These are phyloP conservation scores for Melipona beecheii DNA, from an alignment of 2,888 invertebrate genomes.

Conservation along the genomic window DNA sequence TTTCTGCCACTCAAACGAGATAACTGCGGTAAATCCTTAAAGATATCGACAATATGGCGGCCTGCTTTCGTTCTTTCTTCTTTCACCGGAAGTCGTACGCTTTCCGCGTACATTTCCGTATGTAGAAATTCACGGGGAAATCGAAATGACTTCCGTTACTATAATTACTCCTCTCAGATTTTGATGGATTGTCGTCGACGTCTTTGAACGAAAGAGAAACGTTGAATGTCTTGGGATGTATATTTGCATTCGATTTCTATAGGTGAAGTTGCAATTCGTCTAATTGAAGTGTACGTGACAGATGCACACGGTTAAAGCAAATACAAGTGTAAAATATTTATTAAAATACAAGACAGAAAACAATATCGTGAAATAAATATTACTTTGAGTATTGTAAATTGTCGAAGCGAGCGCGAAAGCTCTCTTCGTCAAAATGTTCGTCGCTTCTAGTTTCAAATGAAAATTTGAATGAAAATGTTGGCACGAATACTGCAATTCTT, in stretches of 20 bases:
- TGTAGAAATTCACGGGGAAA: neutral
- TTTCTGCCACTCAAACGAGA: too few species aligned
- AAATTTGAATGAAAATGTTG: neutral
- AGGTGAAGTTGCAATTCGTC: neutral
- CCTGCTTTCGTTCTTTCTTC: neutral
- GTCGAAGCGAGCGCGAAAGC: neutral
- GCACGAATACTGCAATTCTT: neutral
- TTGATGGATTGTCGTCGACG: neutral
- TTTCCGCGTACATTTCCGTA: neutral
- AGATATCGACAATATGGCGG: neutral
- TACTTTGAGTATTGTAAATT: neutral
- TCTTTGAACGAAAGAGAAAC: neutral
- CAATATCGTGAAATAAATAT: constrained; percentile 38
- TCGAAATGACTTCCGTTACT: neutral
- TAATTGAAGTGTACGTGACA: neutral
- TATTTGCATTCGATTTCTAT: neutral
- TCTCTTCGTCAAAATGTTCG: neutral
- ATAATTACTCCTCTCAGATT: constrained; percentile 8
- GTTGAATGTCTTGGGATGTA: neutral
- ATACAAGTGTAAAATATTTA: neutral
- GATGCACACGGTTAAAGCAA: neutral
- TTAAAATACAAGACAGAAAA: constrained; percentile 7
- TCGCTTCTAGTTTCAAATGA: neutral
- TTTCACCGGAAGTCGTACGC: neutral
- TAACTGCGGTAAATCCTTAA: neutral